Evolutionary conservation across 2,113 vertebrate genomes (phyloP), one percentile per base, ranked within the genome.

Genomic region (Ancistrus triradiatus): DNA sequence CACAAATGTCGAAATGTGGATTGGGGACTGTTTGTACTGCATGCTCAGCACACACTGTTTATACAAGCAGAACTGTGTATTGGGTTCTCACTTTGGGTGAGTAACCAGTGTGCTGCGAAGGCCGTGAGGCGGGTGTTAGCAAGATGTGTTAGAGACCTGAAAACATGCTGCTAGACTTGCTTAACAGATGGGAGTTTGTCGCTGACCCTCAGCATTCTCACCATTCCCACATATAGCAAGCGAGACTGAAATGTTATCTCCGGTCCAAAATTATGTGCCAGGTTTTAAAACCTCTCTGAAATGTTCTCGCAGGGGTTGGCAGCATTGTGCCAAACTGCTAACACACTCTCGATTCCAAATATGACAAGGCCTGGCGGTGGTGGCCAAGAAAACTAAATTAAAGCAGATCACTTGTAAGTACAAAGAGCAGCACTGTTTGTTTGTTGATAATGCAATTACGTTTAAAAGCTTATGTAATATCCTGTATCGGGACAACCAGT

Each of bases 141-240:
- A 13, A 25, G 25, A 5, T 17, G 49, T 31, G 7, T 17, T 35
- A 13, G 18, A 35, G 14, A 18, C 51, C 51, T 55, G 9, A 14
- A 21, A 37, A 37, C 51, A 22, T 11, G 9, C 31, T 17, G 51
- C 31, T 13, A 35, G 51, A 19, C 17, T 17, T 9, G 18, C 17
- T 9, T 7, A 55, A 28, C 51, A 55, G 51, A 55, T 21, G 51
- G 51, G 31, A 17, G 17, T 11, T 17, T 28, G 18, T 31, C 13
- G 17, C 18, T 53, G 28, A 72, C 14, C 73, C 80, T 81, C 77
- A 76, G 81, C 52, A 11, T 79, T 77, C 86, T 47, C 77, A 27
- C 7, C 18, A 62, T 78, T 74, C 80, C 59, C 31, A 37, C n/a
- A n/a, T n/a, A n/a, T n/a, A n/a, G n/a, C n/a, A n/a, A n/a, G n/a